These are phyloP conservation scores for Gari tellinella DNA, from an alignment of 2,888 invertebrate species.

Conservation along the genomic window DNA sequence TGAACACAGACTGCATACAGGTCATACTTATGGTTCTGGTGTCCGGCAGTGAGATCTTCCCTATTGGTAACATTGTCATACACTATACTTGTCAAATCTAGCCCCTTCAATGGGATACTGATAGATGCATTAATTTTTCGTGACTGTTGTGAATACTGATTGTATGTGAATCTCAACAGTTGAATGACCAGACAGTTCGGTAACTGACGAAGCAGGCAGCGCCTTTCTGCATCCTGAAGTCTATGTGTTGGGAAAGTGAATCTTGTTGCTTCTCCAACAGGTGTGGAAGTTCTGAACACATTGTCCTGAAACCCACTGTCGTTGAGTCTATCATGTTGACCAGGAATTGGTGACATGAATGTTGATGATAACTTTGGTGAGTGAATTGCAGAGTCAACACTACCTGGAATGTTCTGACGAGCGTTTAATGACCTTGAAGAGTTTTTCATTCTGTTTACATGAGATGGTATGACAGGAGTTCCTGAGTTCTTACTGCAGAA, in stretches of 20 bases:
- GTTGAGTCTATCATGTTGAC: conserved; percentile 60
- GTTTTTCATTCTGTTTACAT: conserved; percentile 6
- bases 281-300: conserved; percentile 80
- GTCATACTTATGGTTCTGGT: conserved; percentile 76
- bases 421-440: conserved; percentile 16
- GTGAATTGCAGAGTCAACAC: conserved; percentile 56
- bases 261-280: conserved; percentile 64
- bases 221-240: conserved; percentile 72
- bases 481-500: conserved; percentile 38
- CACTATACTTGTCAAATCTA: conserved; percentile 77
- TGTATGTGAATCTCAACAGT: conserved; percentile 79
- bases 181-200: conserved; percentile 83
- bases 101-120: conserved; percentile 73
- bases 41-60: conserved; percentile 71
- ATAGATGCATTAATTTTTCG: conserved; percentile 79
- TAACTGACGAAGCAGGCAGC: conserved; percentile 79
- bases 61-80: conserved; percentile 80
- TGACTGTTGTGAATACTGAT: conserved; percentile 66
- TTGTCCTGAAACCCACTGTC: conserved; percentile 80
- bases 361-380: conserved; percentile 48
- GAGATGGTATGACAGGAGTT: conserved; percentile 6
- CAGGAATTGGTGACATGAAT: conserved; percentile 75
- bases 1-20: conserved; percentile 81
- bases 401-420: conserved; percentile 15
- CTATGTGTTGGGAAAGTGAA: conserved; percentile 31